These are phyloP conservation scores for Heliconius ethilla DNA, from an alignment of 2,888 invertebrate species.

Conservation along the genomic window DNA sequence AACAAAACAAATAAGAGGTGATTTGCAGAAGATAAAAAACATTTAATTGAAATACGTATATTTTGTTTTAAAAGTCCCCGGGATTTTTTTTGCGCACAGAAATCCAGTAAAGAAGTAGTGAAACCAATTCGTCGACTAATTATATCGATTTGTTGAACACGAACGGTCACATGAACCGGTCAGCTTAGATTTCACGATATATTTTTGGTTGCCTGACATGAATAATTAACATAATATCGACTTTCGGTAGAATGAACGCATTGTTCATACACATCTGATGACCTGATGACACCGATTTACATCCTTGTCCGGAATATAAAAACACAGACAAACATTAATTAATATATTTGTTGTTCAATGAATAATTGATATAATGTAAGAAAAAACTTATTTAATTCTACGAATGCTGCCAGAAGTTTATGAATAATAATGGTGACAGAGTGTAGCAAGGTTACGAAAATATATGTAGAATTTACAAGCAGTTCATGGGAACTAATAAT, in stretches of 20 bases:
- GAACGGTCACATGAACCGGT: conserved; percentile 65
- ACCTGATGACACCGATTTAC: conserved; percentile 70
- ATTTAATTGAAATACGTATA: conserved; percentile 27
- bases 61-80: conserved; percentile 38
- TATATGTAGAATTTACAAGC: conserved; percentile 63
- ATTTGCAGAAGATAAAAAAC: conserved; percentile 51
- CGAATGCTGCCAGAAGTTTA: conserved; percentile 35
- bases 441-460: conserved; percentile 66
- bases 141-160: conserved; percentile 63
- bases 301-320: conserved; percentile 53
- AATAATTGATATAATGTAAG: conserved; percentile 3
- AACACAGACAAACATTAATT: conserved; percentile 9
- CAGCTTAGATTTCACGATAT: conserved; percentile 59
- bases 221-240: conserved; percentile 63
- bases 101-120: conserved; percentile 59
- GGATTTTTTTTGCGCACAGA: conserved; percentile 34
- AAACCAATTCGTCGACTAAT: conserved; percentile 69
- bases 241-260: conserved; percentile 54
- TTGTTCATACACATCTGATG: conserved; percentile 61
- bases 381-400: conserved; percentile 1
- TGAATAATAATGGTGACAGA: conserved; percentile 48
- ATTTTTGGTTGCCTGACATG: conserved; percentile 66
- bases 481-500: conserved; percentile 73
- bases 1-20: conserved; percentile 57
- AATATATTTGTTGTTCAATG: conserved; percentile 18